Percentiles rank a stretch among this genome's conserved stretches.
Evolutionary conservation across 2,888 invertebrate species (phyloP).

Genomic region (Anorthoa munda): DNA sequence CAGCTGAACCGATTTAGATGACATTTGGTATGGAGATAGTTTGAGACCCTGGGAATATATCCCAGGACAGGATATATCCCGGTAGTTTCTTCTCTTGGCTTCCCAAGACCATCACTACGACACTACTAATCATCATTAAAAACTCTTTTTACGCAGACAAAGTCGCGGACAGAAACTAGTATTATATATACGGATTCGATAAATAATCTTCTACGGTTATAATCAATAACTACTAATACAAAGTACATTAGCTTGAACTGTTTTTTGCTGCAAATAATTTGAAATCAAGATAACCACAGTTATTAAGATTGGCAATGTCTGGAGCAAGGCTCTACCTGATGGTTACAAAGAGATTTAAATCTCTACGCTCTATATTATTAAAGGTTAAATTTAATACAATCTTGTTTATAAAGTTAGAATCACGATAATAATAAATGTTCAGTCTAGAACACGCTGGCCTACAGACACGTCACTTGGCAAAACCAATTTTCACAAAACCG

Average conservation of each 20-base stretch:
- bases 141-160: no score
- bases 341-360: conserved; percentile 24
- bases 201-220: conserved; percentile 4
- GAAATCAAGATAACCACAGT: conserved; percentile 38
- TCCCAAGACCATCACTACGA: no score
- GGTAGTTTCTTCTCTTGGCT: no score
- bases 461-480: not conserved
- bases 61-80: no score
- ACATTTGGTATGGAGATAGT: no score
- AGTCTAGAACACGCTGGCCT: not conserved
- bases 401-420: not conserved
- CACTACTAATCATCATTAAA: no score
- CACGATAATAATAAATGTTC: not conserved
- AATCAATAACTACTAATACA: conserved; percentile 5
- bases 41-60: no score
- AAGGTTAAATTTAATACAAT: conserved; percentile 22
- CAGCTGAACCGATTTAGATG: no score
- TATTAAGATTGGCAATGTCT: conserved; percentile 36
- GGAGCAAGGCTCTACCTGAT: conserved; percentile 40
- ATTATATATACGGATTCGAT: conserved; percentile 22
- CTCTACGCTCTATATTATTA: conserved; percentile 14
- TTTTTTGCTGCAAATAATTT: conserved; percentile 30
- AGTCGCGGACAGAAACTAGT: no score
- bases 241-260: not conserved
- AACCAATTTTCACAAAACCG: no score